phyloP scores from a whole-genome alignment of 2,888 invertebrate genomes.

The Macaria liturata region DNA sequence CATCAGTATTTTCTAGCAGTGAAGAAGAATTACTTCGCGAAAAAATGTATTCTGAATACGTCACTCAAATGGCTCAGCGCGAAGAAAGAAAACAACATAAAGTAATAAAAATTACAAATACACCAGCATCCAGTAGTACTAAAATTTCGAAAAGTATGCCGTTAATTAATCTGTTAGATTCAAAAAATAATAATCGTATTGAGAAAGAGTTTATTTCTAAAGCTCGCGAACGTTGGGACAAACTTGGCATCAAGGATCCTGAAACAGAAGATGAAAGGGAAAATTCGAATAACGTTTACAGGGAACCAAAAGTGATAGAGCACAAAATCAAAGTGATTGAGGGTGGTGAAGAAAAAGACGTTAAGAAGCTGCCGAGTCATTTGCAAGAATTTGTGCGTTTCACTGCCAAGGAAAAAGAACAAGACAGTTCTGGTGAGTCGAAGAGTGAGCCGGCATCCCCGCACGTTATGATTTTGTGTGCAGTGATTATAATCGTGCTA shows the following conservation, averaged over 20 bases:
- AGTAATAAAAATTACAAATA: slow-evolving; percentile 90
- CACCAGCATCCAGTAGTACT: slow-evolving; percentile 48
- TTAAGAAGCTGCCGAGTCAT: slow-evolving; percentile 88
- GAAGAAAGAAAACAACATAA: slow-evolving; percentile 91
- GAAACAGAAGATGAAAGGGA: slow-evolving; percentile 85
- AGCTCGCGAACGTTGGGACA: slow-evolving; percentile 88
- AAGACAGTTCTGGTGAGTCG: slow-evolving; percentile 78
- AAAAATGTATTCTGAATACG: slow-evolving; percentile 93
- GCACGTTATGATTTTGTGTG: slow-evolving; percentile 79
- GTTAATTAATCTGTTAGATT: slow-evolving; percentile 58
- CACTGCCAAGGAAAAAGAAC: slow-evolving; percentile 76
- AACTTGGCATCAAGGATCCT: slow-evolving; percentile 87
- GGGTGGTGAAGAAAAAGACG: slow-evolving; percentile 84
- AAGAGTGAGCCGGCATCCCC: slow-evolving; percentile 64
- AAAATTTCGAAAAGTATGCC: slow-evolving; percentile 69
- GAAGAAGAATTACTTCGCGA: slow-evolving; percentile 90
- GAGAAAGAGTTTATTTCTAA: slow-evolving; percentile 91
- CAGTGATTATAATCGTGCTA: slow-evolving; percentile 74
- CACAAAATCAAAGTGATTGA: slow-evolving; percentile 86
- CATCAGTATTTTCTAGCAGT: slow-evolving; percentile 80
- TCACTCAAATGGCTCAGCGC: slow-evolving; percentile 89
- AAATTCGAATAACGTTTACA: slow-evolving; percentile 55
- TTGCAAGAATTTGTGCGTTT: slow-evolving; percentile 90
- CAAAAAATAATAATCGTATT: slow-evolving; percentile 80
- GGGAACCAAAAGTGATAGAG: slow-evolving; percentile 70